Base-by-base conservation (phyloP, 2,797 vertebrate genomes). In the Ctenosaura bakeri region DNA sequence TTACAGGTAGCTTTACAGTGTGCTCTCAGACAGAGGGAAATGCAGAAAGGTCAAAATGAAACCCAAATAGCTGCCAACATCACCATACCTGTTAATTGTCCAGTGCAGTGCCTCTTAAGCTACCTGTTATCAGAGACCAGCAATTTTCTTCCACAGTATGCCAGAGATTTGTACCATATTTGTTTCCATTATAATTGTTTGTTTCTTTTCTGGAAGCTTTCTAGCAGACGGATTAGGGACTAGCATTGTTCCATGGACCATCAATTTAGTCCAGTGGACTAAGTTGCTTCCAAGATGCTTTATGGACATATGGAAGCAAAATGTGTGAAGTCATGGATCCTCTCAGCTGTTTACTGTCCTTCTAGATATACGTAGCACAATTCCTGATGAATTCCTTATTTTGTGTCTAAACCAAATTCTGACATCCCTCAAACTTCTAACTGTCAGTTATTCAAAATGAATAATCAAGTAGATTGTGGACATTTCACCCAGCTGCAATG, bases 391-490 rank as follows among this genome's bases (percentile, higher is more conserved):
- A 42, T 20, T 24, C 35, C 42, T 42, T 18, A 22, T 42, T 80
- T 80, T 54, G 1, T 4, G 52, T n/a, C 76, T 59, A 71, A 32
- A 74, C 83, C 73, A 56, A 59, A 13, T 56, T 81, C 52, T 87
- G 71, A 62, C 4, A 32, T 50, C 54, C 42, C 22, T 50, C 54
- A 77, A 29, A 26, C 26, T n/a, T 54, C 9, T 66, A 42, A 29
- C 29, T 42, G 69, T 42, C 29, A 66, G n/a, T 69, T 35, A 76
- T 77, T 83, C 12, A 12, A 89, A 50, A 52, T 76, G 71, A 50
- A 83, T 59, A 77, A 86, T 83, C 71, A 35, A 46, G 62, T 22
- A 35, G 32, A 18, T 88, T 89, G 83, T n/a, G 32, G 56, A 59
- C 38, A 50, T 64, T 89, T 77, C 24, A 76, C 29, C 80, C 29